Evolutionary conservation across 2,888 invertebrate genomes (phyloP), one percentile per base, ranked within the genome.

Genomic region (Molorchus minor): DNA sequence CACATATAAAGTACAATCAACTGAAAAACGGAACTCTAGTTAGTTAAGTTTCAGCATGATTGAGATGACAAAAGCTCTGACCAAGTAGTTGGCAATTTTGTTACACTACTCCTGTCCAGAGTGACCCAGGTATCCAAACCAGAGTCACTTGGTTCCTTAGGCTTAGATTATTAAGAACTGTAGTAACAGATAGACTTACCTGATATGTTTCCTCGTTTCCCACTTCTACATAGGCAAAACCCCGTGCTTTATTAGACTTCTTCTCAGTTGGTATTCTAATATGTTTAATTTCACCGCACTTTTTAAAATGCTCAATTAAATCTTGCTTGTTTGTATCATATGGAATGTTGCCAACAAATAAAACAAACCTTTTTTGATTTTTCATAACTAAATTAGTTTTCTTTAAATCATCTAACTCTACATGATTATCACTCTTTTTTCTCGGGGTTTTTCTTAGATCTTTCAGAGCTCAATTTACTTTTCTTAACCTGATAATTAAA

Each of bases 291-390:
- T 76, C 61, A 10, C 79, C 77, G n/a, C 75, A 79, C 71, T 81
- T 82, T 1, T 77, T 73, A 53, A 84, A 84, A 68, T 84, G 83
- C 17, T 79, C 75, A 17, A 71, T 73, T 12, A 84, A 49, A 43
- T 82, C 81, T 10, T 80, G 75, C 33, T 67, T 68, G 4, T 76
- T 80, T 1, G 75, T 68, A 30, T 75, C 75, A 58, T 71, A 82
- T 3, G 83, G 77, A 38, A 84, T 60, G 65, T 84, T 84, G 49
- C 82, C 81, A 38, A 83, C 79, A 62, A 82, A 83, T 5, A 83
- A 69, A 30, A 82, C 79, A 54, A 77, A 82, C 72, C 80, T 71
- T 25, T 65, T 65, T 46, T 71, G 66, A 10, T 60, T 63, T 52
- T 68, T 68, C 30, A 54, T 52, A 25, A 67, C 41, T 13, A 70